These are phyloP conservation scores for Malacoctenus gilli DNA, from an alignment of 2,797 vertebrate species.

Conservation along the genomic window DNA sequence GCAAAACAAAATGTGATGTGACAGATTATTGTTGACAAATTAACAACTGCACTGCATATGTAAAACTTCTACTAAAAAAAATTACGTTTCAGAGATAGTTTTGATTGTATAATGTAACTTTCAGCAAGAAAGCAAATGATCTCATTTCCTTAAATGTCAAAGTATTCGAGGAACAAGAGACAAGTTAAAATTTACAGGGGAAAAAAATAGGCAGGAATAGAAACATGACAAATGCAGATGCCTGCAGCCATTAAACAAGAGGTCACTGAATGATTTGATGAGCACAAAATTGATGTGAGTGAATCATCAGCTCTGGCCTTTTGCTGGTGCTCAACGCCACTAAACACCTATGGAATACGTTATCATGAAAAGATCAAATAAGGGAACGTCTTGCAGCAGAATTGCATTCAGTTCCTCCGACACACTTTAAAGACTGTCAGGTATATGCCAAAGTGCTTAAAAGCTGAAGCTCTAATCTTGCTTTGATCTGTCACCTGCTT, in stretches of 20 bases:
- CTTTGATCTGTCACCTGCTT: conserved; percentile 11
- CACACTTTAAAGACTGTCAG: background rate
- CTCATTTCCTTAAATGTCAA: conserved; percentile 10
- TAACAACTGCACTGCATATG: background rate
- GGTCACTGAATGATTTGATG: conserved; percentile 15
- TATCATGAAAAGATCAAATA: conserved; percentile 15
- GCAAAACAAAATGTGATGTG: too few relatives aligned
- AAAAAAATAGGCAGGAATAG: background rate
- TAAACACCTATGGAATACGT: conserved; percentile 6
- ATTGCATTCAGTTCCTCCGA: background rate
- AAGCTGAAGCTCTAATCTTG: background rate
- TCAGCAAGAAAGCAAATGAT: background rate
- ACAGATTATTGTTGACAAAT: too few relatives aligned
- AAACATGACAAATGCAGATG: conserved; percentile 7
- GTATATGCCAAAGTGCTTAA: background rate
- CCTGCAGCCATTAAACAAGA: conserved; percentile 6
- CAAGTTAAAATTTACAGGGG: background rate
- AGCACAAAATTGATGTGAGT: conserved; percentile 16
- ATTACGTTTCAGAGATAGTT: too few relatives aligned
- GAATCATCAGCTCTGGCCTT: conserved; percentile 13
- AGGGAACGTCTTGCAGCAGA: background rate
- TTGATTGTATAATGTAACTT: background rate
- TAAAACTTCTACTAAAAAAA: too few relatives aligned
- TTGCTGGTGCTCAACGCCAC: background rate
- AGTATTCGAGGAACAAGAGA: conserved; percentile 1